Conservation (phyloP, 2,797 vertebrate species). For the Neomorphus geoffroyi region DNA sequence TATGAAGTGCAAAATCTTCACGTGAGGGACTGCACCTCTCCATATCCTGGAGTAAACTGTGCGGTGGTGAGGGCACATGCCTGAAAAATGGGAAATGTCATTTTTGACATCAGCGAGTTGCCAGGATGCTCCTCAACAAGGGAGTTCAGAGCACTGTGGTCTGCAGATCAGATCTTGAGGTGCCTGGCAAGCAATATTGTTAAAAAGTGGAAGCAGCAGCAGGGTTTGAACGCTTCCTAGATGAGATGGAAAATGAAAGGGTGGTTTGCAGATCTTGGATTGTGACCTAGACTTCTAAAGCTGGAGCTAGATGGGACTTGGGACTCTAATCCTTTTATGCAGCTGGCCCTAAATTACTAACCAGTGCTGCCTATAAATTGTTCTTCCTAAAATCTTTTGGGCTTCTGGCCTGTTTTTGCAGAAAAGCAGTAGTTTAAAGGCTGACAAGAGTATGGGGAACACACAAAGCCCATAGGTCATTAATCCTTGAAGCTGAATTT, state of each 20-base stretch:
- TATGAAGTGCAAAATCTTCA: neutral
- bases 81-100: neutral
- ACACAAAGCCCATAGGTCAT: constrained; percentile 9
- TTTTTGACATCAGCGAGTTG: neutral
- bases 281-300: neutral
- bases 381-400: neutral
- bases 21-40: neutral
- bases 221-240: neutral
- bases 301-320: neutral
- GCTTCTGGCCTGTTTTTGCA: constrained; percentile 8
- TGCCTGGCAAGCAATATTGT: neutral
- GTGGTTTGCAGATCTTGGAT: constrained; percentile 1
- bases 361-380: neutral
- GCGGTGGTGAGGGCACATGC: neutral
- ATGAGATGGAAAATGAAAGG: constrained; percentile 13
- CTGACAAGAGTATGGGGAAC: constrained; percentile 11
- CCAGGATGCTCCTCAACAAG: neutral
- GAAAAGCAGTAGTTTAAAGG: constrained; percentile 4
- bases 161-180: neutral
- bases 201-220: neutral
- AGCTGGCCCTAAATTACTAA: neutral
- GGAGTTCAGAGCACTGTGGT: neutral
- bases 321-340: constrained; percentile 26
- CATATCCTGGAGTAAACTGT: neutral
- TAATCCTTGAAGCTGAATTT: constrained; percentile 28